phyloP scores from a whole-genome alignment of 2,113 vertebrate genomes.

The Dendrocopos noguchii region DNA sequence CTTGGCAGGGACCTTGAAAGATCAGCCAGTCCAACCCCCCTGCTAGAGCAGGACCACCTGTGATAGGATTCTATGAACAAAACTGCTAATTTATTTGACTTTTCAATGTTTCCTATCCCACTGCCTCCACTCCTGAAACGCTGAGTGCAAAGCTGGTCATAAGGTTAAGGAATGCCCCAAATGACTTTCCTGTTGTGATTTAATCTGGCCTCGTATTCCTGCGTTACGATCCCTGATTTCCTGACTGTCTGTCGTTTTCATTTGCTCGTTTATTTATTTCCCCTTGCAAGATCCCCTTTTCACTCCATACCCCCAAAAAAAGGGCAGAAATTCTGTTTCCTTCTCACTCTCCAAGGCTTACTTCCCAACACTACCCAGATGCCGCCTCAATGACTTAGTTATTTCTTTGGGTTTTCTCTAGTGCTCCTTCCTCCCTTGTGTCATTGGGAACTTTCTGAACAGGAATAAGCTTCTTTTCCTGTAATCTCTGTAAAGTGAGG shows the following conservation, averaged over 20 bases:
- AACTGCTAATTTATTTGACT: background rate
- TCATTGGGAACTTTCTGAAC: background rate
- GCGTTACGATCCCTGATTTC: background rate
- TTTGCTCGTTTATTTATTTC: background rate
- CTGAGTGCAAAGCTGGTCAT: background rate
- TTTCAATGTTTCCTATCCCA: background rate
- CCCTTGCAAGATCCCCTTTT: background rate
- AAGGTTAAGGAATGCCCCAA: background rate
- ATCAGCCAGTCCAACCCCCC: too few species aligned
- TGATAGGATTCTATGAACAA: background rate
- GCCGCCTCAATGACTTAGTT: background rate
- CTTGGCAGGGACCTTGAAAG: too few species aligned
- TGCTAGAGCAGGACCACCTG: too few species aligned
- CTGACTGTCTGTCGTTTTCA: background rate
- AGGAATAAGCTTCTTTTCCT: background rate
- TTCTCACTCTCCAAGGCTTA: background rate
- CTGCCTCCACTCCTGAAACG: background rate
- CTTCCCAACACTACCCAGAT: background rate
- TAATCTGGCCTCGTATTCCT: background rate
- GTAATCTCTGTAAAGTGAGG: slow-evolving; percentile 1
- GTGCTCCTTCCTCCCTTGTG: background rate
- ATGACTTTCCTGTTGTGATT: background rate
- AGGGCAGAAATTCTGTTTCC: background rate
- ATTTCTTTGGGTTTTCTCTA: background rate
- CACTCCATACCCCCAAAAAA: background rate